These are phyloP conservation scores for Lochmaea capreae DNA, from an alignment of 2,888 invertebrate species.

Conservation along the genomic window DNA sequence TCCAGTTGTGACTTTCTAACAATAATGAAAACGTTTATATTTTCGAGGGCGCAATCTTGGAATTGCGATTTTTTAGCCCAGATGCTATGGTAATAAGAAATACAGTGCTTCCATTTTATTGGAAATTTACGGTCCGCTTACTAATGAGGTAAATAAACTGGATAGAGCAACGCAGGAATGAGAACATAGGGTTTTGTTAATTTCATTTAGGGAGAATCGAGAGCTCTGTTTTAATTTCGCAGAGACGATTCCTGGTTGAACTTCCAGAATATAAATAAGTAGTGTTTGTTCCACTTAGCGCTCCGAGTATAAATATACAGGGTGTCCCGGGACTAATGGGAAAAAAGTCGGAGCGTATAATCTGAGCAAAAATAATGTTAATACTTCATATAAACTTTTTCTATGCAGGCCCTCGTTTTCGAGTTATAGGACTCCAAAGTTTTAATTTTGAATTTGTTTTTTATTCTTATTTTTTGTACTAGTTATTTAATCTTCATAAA, in stretches of 20 bases:
- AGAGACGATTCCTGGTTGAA: constrained; percentile 4
- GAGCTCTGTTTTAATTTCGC: constrained; percentile 24
- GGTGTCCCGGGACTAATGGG: no score
- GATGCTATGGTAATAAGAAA: constrained; percentile 15
- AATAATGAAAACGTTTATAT: constrained; percentile 28
- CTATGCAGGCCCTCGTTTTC: no score
- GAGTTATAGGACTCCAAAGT: no score
- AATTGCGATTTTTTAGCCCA: constrained; percentile 19
- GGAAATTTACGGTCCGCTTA: constrained; percentile 38
- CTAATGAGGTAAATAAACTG: constrained; percentile 43
- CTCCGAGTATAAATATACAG: neutral
- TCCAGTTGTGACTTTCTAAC: constrained; percentile 11
- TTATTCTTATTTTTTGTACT: no score
- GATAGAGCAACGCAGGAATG: constrained; percentile 6
- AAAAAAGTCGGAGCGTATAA: no score
- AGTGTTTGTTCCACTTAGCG: constrained; percentile 1
- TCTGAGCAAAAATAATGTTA: no score
- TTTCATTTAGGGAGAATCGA: constrained; percentile 12
- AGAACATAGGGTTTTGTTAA: constrained; percentile 29
- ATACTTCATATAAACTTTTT: no score
- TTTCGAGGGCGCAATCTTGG: constrained; percentile 23
- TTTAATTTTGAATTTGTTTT: no score
- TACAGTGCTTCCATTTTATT: constrained; percentile 31
- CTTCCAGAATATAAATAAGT: constrained; percentile 18
- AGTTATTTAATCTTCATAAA: no score